Evolutionary conservation across 2,888 invertebrate species (phyloP).

Genomic region (Coelinius sp.): DNA sequence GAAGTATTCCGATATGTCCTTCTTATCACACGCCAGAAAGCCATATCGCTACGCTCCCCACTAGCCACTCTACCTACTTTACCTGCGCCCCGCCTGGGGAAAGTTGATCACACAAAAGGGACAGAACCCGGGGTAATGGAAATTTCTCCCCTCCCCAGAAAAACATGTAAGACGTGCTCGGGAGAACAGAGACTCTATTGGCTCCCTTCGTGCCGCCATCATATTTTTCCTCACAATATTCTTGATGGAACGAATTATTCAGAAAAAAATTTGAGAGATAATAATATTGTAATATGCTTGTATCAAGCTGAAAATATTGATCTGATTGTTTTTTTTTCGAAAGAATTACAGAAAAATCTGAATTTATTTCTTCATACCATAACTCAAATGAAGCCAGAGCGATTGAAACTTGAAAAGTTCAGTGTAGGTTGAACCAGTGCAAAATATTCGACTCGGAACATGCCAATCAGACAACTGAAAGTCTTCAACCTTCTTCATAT

Average conservation of each 20-base stretch:
- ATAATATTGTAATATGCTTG: too few species aligned
- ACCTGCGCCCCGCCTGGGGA: conserved; percentile 33
- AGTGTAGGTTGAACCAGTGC: too few species aligned
- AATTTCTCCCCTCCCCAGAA: background rate
- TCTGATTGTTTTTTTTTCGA: background rate
- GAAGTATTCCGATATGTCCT: background rate
- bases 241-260: background rate
- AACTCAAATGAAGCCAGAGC: too few species aligned
- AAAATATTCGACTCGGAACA: too few species aligned
- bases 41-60: background rate
- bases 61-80: conserved; percentile 24
- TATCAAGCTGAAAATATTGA: too few species aligned
- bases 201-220: conserved; percentile 1
- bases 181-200: conserved; percentile 1
- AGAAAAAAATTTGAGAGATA: too few species aligned
- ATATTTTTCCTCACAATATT: conserved; percentile 4
- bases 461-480: too few species aligned
- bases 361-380: too few species aligned
- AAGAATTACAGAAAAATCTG: too few species aligned
- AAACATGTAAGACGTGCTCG: background rate
- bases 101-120: conserved; percentile 17
- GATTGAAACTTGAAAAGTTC: too few species aligned
- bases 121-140: conserved; percentile 22
- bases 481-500: too few species aligned
- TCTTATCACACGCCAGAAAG: background rate